Conservation (phyloP, 1,140 invertebrate genomes). For the Drosophila eugracilis region DNA sequence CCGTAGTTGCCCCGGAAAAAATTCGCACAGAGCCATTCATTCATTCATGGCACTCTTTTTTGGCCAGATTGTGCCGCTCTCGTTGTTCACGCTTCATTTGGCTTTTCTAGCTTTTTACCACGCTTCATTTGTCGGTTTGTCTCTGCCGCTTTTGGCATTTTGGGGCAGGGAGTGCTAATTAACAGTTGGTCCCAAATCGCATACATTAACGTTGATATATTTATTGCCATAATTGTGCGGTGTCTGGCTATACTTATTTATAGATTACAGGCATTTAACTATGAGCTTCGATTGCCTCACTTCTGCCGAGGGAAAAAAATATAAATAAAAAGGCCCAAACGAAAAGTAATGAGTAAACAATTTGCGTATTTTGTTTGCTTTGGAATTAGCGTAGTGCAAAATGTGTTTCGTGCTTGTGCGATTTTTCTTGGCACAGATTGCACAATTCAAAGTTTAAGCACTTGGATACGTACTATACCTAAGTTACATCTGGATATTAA, state of each 20-base stretch:
- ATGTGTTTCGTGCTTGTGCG: conserved; percentile 48
- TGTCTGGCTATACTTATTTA: conserved; percentile 49
- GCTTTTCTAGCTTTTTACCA: conserved; percentile 51
- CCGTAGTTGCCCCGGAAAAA: conserved; percentile 21
- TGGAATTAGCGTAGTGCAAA: conserved; percentile 63
- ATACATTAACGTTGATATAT: conserved; percentile 56
- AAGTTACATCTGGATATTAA: conserved; percentile 7
- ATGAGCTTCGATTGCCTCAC: conserved; percentile 39
- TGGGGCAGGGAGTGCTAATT: conserved; percentile 59
- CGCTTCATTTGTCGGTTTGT: conserved; percentile 52
- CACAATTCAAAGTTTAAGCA: conserved; percentile 8
- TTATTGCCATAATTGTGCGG: conserved; percentile 62
- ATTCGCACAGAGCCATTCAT: conserved; percentile 59
- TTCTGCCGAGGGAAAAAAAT: conserved; percentile 5
- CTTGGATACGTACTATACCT: conserved; percentile 3
- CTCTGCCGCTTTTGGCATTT: conserved; percentile 40
- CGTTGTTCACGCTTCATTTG: conserved; percentile 76
- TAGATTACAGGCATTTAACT: conserved; percentile 49
- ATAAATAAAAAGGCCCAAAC: conserved; percentile 30
- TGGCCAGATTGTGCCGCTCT: conserved; percentile 44
- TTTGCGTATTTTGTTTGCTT: conserved; percentile 59
- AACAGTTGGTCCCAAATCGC: conserved; percentile 62
- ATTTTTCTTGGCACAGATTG: not conserved
- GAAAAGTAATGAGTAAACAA: conserved; percentile 65
- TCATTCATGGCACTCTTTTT: conserved; percentile 66